A percentile compares a stretch with the other conserved stretches of the same genome.
phyloP scores from a whole-genome alignment of 2,888 invertebrate species.

The Mythimna vitellina region DNA sequence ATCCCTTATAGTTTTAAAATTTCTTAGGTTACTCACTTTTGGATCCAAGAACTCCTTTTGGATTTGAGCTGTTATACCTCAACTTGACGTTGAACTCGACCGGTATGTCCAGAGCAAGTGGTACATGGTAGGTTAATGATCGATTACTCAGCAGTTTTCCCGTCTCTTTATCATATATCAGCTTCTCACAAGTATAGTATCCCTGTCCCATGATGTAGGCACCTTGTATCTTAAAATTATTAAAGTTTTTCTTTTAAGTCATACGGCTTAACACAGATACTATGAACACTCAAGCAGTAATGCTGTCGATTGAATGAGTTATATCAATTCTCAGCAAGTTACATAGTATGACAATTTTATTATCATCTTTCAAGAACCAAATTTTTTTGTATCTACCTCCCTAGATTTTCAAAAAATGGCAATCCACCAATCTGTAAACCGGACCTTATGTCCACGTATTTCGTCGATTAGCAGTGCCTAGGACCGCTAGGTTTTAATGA shows the following conservation, averaged over 20 bases:
- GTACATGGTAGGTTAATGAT: constrained; percentile 93
- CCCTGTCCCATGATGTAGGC: constrained; percentile 92
- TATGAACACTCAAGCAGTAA: rapidly evolving
- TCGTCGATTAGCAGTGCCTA: too few species aligned
- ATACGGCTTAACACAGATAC: neutral
- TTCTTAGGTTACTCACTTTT: constrained; percentile 88
- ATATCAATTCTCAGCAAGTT: too few species aligned
- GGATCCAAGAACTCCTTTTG: constrained; percentile 92
- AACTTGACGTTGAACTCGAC: constrained; percentile 92
- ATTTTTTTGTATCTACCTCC: too few species aligned
- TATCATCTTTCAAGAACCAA: too few species aligned
- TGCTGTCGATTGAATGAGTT: too few species aligned
- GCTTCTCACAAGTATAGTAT: constrained; percentile 93
- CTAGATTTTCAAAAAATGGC: too few species aligned
- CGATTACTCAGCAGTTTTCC: constrained; percentile 92
- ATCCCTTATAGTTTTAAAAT: too few species aligned
- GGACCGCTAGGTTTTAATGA: too few species aligned
- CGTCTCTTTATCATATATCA: constrained; percentile 90
- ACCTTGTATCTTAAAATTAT: constrained; percentile 90
- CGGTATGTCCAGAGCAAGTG: constrained; percentile 93
- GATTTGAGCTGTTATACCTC: constrained; percentile 91
- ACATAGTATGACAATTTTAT: too few species aligned
- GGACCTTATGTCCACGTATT: too few species aligned
- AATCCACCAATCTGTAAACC: too few species aligned
- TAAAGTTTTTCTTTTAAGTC: neutral